Percentiles rank a stretch among this genome's conserved stretches.
phyloP scores from a whole-genome alignment of 2,888 invertebrate genomes.

The Margaritifera margaritifera region DNA sequence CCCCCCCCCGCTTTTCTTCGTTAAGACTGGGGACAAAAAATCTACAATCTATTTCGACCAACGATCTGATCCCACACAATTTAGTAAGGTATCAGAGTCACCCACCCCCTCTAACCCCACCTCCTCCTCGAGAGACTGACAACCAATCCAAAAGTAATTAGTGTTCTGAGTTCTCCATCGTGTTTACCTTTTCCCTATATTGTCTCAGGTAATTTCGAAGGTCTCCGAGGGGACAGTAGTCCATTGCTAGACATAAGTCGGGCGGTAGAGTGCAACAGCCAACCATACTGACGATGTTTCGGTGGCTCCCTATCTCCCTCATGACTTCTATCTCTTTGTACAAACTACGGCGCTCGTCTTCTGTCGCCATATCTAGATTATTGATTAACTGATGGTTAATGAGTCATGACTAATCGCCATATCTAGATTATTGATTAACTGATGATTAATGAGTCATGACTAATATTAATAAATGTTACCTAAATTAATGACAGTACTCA shows the following conservation, averaged over 20 bases:
- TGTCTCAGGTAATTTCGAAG: conserved; percentile 82
- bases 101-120: no score
- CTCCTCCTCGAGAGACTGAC: no score
- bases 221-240: conserved; percentile 88
- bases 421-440: conserved; percentile 3
- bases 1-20: no score
- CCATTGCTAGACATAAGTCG: conserved; percentile 81
- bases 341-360: conserved; percentile 84
- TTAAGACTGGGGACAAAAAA: no score
- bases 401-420: conserved; percentile 74
- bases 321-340: conserved; percentile 88
- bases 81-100: no score
- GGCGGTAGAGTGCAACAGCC: conserved; percentile 80
- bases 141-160: no score
- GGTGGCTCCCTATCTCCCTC: conserved; percentile 87
- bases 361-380: conserved; percentile 74
- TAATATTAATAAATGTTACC: no score
- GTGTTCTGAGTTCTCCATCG: no score
- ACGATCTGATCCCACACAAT: no score
- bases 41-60: no score
- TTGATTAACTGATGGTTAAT: neutral
- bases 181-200: conserved; percentile 42
- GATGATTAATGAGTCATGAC: no score
- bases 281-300: conserved; percentile 86
- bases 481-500: no score